Evolutionary conservation across 2,113 vertebrate species (phyloP).

Genomic region (Lycaon pictus): DNA sequence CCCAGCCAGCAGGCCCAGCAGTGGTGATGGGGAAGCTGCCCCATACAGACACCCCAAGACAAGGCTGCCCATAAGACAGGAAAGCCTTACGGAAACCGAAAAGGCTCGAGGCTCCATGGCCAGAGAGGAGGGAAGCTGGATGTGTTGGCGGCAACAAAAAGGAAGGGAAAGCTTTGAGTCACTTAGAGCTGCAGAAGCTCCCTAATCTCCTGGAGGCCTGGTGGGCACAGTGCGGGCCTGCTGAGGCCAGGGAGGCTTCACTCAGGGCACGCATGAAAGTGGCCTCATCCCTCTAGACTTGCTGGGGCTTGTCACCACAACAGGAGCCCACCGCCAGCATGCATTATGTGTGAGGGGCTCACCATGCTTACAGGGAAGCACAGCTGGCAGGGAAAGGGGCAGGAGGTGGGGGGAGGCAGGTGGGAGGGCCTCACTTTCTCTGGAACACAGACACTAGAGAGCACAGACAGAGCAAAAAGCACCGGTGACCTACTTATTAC

Average conservation of each 20-base stretch:
- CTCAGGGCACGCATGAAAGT: slow-evolving; percentile 41
- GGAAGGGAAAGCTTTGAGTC: neutral
- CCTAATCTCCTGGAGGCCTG: slow-evolving; percentile 63
- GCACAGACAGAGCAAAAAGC: neutral
- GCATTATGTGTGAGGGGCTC: neutral
- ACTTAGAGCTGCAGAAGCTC: neutral
- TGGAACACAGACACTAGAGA: neutral
- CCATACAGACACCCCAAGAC: neutral
- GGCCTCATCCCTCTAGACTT: neutral
- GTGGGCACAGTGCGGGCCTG: slow-evolving; percentile 26
- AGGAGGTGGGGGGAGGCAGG: rapidly evolving
- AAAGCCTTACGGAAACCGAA: neutral
- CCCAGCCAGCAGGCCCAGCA: neutral
- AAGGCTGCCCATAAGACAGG: neutral
- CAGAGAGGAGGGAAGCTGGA: neutral
- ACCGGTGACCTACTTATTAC: neutral
- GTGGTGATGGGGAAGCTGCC: neutral
- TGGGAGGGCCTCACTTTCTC: neutral
- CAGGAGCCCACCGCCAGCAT: neutral
- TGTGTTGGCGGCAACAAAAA: neutral
- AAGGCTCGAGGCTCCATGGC: neutral
- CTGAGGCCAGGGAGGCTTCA: slow-evolving; percentile 30
- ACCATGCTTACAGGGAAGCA: neutral
- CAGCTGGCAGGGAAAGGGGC: neutral
- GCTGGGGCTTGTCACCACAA: neutral